Base-by-base conservation (phyloP, 2,113 vertebrate genomes). In the Anhinga anhinga region DNA sequence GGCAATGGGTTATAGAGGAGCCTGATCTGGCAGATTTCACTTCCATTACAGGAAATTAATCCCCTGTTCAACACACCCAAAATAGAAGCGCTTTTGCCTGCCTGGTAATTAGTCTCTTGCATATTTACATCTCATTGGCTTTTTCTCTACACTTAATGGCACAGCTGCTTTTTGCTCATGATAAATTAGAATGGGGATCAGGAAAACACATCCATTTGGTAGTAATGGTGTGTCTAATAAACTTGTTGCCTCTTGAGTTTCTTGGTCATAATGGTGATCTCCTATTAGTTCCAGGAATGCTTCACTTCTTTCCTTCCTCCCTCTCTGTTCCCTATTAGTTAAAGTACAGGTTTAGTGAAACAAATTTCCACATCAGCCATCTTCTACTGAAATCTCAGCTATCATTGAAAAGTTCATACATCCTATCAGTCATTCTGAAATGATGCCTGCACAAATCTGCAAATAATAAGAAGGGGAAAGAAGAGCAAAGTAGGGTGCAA, bases 1-100 rank as follows among this genome's bases (percentile, higher is more conserved):
- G 70, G 90, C 67, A 69, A 6, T 10, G 42, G 42, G 26, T 88
- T 67, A 53, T 44, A 22, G 0, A 2, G 45, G 38, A 92, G 82
- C 70, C 56, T 94, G 63, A 76, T 83, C 74, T 82, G 44, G 58
- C 66, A 96, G 42, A 55, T 87, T 86, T 95, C 32, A 55, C 38
- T 93, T 89, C 73, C 47, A 84, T 92, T 83, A 58, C 1, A 5
- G 95, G 49, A 96, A 94, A 86, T 85, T 91, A 97, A 97, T 94
- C 49, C 53, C 73, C 77, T 72, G 82, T 87, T 92, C 88, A 82
- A 77, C 53, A 21, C 10, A 72, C 79, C 30, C 53, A 93, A 96
- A 94, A 95, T 76, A 95, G 71, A 90, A 94, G 58, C 69, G 78
- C 73, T 92, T 88, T 79, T 81, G 69, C 70, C 65, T 70, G 88